Conservation (phyloP, 2,113 vertebrate species). For the Trematocara unimaculatum region DNA sequence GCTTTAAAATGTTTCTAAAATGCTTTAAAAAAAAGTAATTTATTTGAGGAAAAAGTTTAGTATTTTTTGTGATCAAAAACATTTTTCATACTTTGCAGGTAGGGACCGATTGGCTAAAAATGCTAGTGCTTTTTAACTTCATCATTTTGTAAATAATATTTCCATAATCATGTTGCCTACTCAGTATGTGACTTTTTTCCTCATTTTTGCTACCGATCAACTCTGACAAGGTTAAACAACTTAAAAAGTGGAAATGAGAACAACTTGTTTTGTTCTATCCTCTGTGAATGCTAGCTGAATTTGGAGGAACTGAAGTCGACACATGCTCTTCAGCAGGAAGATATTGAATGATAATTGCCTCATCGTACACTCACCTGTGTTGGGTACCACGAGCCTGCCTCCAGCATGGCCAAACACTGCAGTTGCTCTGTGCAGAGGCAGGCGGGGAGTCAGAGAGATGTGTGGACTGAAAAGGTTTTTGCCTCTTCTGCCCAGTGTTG, state of each 20-base stretch:
- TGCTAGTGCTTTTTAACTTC: not conserved
- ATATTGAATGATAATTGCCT: not conserved
- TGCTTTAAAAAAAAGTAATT: not conserved
- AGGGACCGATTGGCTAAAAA: not conserved
- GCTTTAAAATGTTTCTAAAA: not conserved
- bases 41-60: not conserved
- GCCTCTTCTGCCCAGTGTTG: slow-evolving; percentile 71
- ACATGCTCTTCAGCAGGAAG: not conserved
- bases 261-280: not conserved
- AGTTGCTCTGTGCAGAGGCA: slow-evolving; percentile 74
- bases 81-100: not conserved
- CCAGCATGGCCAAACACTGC: slow-evolving; percentile 85
- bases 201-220: not conserved
- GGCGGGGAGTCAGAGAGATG: slow-evolving; percentile 64
- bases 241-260: not conserved
- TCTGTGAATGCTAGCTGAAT: not conserved
- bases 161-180: not conserved
- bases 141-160: not conserved
- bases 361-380: slow-evolving; percentile 78
- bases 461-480: slow-evolving; percentile 77
- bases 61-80: not conserved
- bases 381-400: slow-evolving; percentile 84
- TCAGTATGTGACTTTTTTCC: not conserved
- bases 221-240: not conserved
- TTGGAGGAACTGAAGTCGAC: not conserved